These are phyloP conservation scores for Pelodiscus sinensis DNA, from an alignment of 2,113 vertebrate genomes.

Conservation along the genomic window DNA sequence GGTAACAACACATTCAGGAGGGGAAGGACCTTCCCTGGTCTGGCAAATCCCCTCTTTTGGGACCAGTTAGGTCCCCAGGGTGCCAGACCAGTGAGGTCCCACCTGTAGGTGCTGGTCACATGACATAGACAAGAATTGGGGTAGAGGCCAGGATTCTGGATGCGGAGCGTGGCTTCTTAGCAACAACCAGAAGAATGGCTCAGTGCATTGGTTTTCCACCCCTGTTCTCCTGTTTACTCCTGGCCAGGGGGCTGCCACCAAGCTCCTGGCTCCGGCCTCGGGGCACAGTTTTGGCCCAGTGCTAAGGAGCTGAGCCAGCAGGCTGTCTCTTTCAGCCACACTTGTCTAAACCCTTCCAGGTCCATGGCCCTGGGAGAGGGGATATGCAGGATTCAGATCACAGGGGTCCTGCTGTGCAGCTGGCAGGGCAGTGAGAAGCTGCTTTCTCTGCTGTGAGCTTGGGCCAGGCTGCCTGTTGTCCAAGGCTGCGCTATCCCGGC, in stretches of 20 bases:
- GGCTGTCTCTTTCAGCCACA: background rate
- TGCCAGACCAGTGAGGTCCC: too few relatives aligned
- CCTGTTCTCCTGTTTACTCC: accelerated
- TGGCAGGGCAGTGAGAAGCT: background rate
- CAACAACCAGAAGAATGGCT: background rate
- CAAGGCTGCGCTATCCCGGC: background rate
- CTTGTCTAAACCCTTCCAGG: background rate
- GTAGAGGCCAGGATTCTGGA: background rate
- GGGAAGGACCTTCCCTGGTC: too few relatives aligned
- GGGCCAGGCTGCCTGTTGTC: background rate
- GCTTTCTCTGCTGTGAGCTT: background rate
- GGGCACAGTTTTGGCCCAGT: background rate
- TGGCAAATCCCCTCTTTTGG: too few relatives aligned
- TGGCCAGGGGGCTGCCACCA: background rate
- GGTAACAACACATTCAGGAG: too few relatives aligned
- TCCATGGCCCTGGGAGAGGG: too few relatives aligned
- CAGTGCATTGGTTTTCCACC: slow-evolving; percentile 16
- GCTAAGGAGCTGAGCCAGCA: background rate
- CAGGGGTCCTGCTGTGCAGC: background rate
- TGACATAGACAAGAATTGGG: accelerated
- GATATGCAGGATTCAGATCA: background rate
- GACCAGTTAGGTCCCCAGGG: too few relatives aligned
- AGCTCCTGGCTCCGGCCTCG: too few relatives aligned
- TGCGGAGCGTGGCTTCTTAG: slow-evolving; percentile 34
- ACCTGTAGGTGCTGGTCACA: accelerated